Evolutionary conservation across 1,140 invertebrate genomes (phyloP).

Genomic region (Trialeurodes vaporariorum): DNA sequence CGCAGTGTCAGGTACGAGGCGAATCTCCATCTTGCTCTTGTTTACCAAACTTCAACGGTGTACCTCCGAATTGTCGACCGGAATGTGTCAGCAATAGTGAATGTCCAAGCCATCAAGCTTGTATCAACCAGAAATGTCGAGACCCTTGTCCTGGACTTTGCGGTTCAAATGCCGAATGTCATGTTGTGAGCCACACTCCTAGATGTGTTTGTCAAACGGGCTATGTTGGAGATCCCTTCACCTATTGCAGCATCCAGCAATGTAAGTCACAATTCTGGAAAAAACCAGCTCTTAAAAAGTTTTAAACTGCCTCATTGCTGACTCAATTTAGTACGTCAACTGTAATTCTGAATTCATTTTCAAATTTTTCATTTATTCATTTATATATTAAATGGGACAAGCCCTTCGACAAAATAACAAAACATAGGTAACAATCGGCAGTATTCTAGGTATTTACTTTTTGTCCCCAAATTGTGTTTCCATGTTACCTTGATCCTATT

Average conservation of each 20-base stretch:
- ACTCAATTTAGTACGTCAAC: too few relatives aligned
- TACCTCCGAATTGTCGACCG: slow-evolving; percentile 39
- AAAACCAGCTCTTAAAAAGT: neutral
- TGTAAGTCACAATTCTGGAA: slow-evolving; percentile 35
- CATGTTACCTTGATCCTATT: too few relatives aligned
- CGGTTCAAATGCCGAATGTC: slow-evolving; percentile 48
- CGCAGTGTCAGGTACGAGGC: slow-evolving; percentile 45
- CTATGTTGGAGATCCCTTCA: slow-evolving; percentile 60
- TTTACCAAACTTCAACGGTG: slow-evolving; percentile 35
- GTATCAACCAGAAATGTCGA: slow-evolving; percentile 42
- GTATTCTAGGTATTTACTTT: too few relatives aligned
- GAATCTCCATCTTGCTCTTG: slow-evolving; percentile 47
- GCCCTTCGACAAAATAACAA: too few relatives aligned
- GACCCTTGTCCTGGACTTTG: slow-evolving; percentile 45
- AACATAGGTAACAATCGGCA: too few relatives aligned
- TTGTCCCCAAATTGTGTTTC: too few relatives aligned
- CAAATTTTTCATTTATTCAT: too few relatives aligned
- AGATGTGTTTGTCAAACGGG: slow-evolving; percentile 51
- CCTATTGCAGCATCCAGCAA: slow-evolving; percentile 44
- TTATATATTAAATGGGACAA: too few relatives aligned
- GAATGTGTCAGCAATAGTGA: slow-evolving; percentile 44
- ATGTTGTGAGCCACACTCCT: slow-evolving; percentile 50
- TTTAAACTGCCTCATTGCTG: too few relatives aligned
- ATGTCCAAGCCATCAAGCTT: slow-evolving; percentile 40
- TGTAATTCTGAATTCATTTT: too few relatives aligned